A percentile compares a stretch with the other conserved stretches of the same genome.
These are phyloP conservation scores for Sympetrum striolatum DNA, from an alignment of 2,888 invertebrate genomes.

Conservation along the genomic window DNA sequence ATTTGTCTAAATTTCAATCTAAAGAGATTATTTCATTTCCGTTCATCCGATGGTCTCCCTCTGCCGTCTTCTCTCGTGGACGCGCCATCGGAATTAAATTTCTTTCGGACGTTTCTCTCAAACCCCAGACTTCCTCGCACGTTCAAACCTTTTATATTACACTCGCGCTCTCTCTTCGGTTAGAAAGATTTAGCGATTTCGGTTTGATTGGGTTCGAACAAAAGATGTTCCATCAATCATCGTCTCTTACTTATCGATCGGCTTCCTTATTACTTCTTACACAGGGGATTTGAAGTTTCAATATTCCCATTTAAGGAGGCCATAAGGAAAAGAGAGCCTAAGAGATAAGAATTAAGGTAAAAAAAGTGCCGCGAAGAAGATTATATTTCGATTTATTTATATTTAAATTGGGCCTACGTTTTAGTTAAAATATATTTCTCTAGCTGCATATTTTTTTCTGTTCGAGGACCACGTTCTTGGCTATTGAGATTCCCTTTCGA, in stretches of 20 bases:
- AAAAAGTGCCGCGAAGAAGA: neutral
- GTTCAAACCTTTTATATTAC: neutral
- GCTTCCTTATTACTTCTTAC: slow-evolving; percentile 15
- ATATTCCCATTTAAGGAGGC: neutral
- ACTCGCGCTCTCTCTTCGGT: neutral
- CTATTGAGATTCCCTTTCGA: no score
- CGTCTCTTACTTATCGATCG: slow-evolving; percentile 8
- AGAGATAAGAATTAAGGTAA: neutral
- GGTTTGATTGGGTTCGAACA: slow-evolving; percentile 29
- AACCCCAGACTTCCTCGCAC: neutral
- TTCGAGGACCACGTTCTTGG: no score
- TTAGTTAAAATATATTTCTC: no score
- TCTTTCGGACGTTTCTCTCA: neutral
- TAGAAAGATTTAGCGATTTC: neutral
- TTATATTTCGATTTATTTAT: neutral
- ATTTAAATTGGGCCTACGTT: neutral
- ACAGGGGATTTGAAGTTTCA: neutral
- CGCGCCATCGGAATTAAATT: neutral
- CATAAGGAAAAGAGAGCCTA: neutral
- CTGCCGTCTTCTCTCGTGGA: neutral
- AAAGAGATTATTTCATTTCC: no score
- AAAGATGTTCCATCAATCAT: slow-evolving; percentile 24
- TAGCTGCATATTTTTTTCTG: no score
- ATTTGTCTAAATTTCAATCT: no score
- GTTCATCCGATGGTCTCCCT: no score